Base-by-base conservation (phyloP, 1,140 invertebrate species). In the Doryteuthis pealeii region DNA sequence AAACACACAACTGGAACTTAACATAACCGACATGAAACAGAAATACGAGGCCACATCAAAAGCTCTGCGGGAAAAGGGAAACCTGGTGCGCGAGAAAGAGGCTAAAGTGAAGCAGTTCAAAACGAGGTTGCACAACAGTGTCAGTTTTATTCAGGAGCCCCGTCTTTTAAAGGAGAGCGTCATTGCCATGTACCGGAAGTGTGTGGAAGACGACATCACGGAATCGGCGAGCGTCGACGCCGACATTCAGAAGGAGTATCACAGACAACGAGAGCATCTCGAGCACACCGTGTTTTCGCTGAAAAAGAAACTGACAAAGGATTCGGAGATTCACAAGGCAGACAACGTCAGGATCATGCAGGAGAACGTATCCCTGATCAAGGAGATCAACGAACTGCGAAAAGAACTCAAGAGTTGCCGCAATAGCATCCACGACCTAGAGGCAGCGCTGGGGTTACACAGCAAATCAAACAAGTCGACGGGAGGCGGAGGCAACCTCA, bases 121-220 rank as follows among this genome's bases (percentile, higher is more conserved):
- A 84, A 91, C 92, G 40, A 94, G 96, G 80, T 90, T 96, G 40
- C 92, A 93, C 78, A 91, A 92, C 74, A 91, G 92, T 79, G 92
- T 93, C 6, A 91, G 90, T 0, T 90, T 93, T 33, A 91, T 95
- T 31, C 92, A 95, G 85, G 91, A 95, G 76, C 91, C 93, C 0
- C 91, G 91, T 28, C 91, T 92, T 70, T 86, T 97, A 1, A 95
- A 94, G 87, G 90, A 90, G n/a, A 91, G 90, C n/a, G 91, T 96
- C 1, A 93, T 91, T 83, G 92, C 90, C 22, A 87, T 94, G 76
- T 93, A 94, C 84, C 91, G 92, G 71, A 93, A 92, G 81, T 94
- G 95, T 81, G 93, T 88, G 2, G 86, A 88, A 75, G 87, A 89
- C 73, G 88, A 89, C 76, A 87, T 88, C 77, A 87, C 88, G 45